Percentiles rank a stretch among this genome's conserved stretches.
phyloP scores from a whole-genome alignment of 2,113 vertebrate species.

The Mellivora capensis region DNA sequence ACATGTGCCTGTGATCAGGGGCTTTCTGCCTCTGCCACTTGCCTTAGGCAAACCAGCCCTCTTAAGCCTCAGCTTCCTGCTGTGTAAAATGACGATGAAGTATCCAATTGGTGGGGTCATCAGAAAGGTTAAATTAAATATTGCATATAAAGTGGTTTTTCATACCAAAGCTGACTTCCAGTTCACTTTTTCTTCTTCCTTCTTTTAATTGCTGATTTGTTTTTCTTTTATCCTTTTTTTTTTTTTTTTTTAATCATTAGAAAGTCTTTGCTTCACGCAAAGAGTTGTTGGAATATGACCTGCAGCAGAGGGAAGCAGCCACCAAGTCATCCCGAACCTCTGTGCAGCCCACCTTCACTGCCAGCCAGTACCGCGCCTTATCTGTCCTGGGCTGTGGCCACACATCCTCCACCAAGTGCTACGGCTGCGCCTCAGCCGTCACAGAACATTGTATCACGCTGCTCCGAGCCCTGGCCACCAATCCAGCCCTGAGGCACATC shows the following conservation, averaged over 20 bases:
- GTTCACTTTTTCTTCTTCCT: background rate
- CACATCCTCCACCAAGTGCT: conserved; percentile 97
- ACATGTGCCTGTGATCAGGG: background rate
- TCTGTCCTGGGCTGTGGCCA: conserved; percentile 97
- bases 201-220: background rate
- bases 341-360: conserved; percentile 93
- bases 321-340: conserved; percentile 92
- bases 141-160: background rate
- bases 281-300: conserved; percentile 96
- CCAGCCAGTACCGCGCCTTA: conserved; percentile 96
- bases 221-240: background rate
- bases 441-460: conserved; percentile 97
- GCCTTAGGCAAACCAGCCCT: background rate
- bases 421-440: conserved; percentile 96
- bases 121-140: background rate
- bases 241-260: conserved; percentile 76
- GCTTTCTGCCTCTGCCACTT: background rate
- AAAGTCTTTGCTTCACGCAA: conserved; percentile 99
- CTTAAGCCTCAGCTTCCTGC: background rate
- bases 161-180: background rate
- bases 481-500: conserved; percentile 95
- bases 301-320: conserved; percentile 97
- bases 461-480: conserved; percentile 95
- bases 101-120: background rate
- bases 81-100: background rate